phyloP scores from a whole-genome alignment of 2,113 vertebrate species.

The Muntiacus reevesi region DNA sequence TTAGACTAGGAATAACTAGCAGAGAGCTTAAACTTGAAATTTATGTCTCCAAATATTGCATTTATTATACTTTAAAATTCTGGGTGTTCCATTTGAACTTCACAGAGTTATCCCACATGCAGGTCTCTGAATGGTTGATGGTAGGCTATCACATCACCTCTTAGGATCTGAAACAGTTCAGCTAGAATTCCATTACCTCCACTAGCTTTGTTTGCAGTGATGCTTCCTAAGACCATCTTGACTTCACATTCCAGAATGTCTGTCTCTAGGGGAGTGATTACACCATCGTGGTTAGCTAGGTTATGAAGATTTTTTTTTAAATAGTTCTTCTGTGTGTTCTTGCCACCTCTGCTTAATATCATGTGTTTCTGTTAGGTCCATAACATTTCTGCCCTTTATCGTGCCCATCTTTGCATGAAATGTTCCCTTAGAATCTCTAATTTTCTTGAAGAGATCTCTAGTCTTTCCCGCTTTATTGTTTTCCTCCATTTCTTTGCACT shows the following conservation, averaged over 20 bases:
- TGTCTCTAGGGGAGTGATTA: background rate
- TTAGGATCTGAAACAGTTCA: background rate
- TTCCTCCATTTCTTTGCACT: background rate
- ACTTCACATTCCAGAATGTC: background rate
- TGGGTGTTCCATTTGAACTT: background rate
- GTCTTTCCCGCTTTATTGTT: background rate
- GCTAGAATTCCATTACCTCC: background rate
- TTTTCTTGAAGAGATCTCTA: background rate
- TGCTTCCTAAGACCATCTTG: background rate
- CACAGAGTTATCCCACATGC: background rate
- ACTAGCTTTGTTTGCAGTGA: background rate
- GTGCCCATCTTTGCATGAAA: background rate
- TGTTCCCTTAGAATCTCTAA: background rate
- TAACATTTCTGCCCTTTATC: background rate
- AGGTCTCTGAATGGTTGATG: background rate
- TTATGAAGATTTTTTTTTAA: background rate
- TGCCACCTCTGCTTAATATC: background rate
- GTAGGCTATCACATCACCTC: background rate
- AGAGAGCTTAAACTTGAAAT: background rate
- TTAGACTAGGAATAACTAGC: background rate
- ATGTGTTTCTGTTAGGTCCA: background rate
- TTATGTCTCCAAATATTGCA: background rate
- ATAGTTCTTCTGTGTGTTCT: background rate
- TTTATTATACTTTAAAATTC: background rate
- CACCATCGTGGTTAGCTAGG: background rate